Conservation (phyloP, 2,113 vertebrate species). For the Formicarius rufipectus region DNA sequence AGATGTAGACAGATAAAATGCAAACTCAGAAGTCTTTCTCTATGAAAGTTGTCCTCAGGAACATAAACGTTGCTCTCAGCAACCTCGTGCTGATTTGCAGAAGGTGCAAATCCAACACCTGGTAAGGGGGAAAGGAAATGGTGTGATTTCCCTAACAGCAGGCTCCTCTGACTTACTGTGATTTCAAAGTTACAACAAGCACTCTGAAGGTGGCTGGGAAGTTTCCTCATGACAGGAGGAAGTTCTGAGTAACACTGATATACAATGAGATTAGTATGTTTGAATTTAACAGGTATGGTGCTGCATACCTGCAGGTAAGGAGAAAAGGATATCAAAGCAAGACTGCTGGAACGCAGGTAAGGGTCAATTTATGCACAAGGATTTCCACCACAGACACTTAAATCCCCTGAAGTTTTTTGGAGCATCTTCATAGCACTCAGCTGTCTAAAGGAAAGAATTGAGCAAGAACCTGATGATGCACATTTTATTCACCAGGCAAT, state of each 20-base stretch:
- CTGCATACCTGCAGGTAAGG: background rate
- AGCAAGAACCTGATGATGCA: background rate
- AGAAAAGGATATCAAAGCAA: background rate
- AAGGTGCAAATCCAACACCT: background rate
- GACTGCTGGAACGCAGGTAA: rapidly evolving
- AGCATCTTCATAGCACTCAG: background rate
- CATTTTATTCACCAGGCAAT: background rate
- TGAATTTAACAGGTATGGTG: background rate
- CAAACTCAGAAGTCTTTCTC: background rate
- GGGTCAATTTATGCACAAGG: background rate
- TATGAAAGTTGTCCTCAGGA: background rate
- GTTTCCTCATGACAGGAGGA: background rate
- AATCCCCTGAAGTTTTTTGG: background rate
- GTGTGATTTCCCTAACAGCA: background rate
- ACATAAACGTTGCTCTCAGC: background rate
- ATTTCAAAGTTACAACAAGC: background rate
- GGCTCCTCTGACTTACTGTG: background rate
- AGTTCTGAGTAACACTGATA: background rate
- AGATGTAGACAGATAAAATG: background rate
- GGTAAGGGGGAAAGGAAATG: background rate
- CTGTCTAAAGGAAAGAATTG: background rate
- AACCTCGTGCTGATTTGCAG: background rate
- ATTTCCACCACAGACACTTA: background rate
- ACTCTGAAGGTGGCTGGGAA: background rate
- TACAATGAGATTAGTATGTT: background rate